A percentile compares a stretch with the other conserved stretches of the same genome.
These are phyloP conservation scores for Eumacrocentrus americanus DNA, from an alignment of 2,888 invertebrate species.

Conservation along the genomic window DNA sequence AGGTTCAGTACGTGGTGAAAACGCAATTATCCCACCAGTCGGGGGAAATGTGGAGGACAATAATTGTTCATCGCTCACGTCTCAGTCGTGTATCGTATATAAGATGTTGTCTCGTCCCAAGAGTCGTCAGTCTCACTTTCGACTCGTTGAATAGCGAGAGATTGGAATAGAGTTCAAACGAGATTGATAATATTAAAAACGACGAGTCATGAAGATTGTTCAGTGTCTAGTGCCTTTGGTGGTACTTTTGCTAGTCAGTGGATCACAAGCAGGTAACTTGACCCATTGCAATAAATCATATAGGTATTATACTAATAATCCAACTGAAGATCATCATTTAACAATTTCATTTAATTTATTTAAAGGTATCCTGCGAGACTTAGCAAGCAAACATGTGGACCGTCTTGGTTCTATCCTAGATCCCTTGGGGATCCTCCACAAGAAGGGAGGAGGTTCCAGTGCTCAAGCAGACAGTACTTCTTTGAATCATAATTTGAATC, in stretches of 20 bases:
- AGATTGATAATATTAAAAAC: slow-evolving; percentile 18
- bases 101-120: slow-evolving; percentile 50
- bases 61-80: slow-evolving; percentile 42
- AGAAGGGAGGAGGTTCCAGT: slow-evolving; percentile 21
- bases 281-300: background rate
- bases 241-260: slow-evolving; percentile 43
- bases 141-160: slow-evolving; percentile 41
- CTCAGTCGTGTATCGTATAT: slow-evolving; percentile 47
- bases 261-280: slow-evolving; percentile 45
- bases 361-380: slow-evolving; percentile 35
- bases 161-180: background rate
- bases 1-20: background rate
- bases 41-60: slow-evolving; percentile 39
- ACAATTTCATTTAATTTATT: no score
- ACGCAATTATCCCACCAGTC: slow-evolving; percentile 8
- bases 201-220: slow-evolving; percentile 41
- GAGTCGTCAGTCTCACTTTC: slow-evolving; percentile 51
- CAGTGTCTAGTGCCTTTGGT: slow-evolving; percentile 49
- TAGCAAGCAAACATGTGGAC: slow-evolving; percentile 9
- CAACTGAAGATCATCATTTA: no score
- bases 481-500: slow-evolving; percentile 41
- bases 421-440: slow-evolving; percentile 47
- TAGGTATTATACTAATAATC: no score
- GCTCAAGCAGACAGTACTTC: slow-evolving; percentile 36
- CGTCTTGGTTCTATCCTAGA: slow-evolving; percentile 42